Evolutionary conservation across 1,140 invertebrate genomes (phyloP), one percentile per base, ranked within the genome.

Genomic region (Trachelipus rathkii): DNA sequence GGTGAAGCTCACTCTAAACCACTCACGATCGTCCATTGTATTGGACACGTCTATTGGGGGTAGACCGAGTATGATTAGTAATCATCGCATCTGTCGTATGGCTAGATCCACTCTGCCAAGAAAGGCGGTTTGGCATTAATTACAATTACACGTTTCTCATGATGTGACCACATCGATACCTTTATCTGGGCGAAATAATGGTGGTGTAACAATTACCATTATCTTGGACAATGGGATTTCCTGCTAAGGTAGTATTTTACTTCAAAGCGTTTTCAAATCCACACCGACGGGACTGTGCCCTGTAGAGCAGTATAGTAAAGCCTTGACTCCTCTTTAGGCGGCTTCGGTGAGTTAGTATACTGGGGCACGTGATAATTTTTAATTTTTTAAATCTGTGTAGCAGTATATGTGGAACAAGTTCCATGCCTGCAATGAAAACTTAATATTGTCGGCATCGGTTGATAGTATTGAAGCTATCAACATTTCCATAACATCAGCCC

Each of bases 91-190:
- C 73, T 60, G 43, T 53, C 73, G 66, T 75, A 75, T 44, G n/a
- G 73, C 69, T 75, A 75, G 44, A 75, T 75, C n/a, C n/a, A 75
- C 69, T 10, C 73, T 53, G 2, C 73, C 73, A 46, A 75, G 44
- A 68, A 75, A 44, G n/a, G 68, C 73, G n/a, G n/a, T n/a, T 53
- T 75, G 10, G 53, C 24, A 23, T 45, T 75, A 53, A 67, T 75
- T 24, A 75, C 33, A 33, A 75, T 60, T 15, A 75, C 73, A 19
- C 67, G 13, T 33, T 75, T 75, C 44, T 75, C 73, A 43, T 75
- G 73, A 68, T 75, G 73, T 46, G 73, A 75, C n/a, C 73, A 75
- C 73, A 75, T 44, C 53, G 67, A 8, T 67, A 53, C 73, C 43
- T 67, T 66, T 19, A 60, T 15, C 8, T 2, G 50, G n/a, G 19